These are phyloP conservation scores for Micrasema minimum DNA, from an alignment of 1,140 invertebrate genomes.

Conservation along the genomic window DNA sequence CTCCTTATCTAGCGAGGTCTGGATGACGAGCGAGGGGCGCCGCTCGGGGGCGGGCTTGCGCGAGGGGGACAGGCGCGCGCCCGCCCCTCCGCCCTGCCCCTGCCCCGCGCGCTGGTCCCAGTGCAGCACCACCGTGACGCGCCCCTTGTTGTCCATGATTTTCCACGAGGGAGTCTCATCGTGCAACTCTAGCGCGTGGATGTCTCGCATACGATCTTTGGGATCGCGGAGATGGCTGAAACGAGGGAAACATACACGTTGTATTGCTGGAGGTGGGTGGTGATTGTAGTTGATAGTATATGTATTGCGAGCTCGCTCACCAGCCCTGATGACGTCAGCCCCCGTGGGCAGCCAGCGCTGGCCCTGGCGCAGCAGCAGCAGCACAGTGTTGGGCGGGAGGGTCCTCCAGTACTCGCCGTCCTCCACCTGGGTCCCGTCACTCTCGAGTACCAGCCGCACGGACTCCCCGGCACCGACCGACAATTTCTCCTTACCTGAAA, in stretches of 20 bases:
- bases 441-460: slow-evolving; percentile 89
- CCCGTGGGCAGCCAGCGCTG: slow-evolving; percentile 92
- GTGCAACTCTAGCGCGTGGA: slow-evolving; percentile 91
- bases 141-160: slow-evolving; percentile 95
- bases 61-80: slow-evolving; percentile 71
- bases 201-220: slow-evolving; percentile 96
- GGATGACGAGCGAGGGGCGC: slow-evolving; percentile 77
- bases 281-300: too few species aligned
- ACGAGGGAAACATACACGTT: slow-evolving; percentile 32
- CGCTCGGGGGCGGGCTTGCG: slow-evolving; percentile 68
- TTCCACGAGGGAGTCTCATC: slow-evolving; percentile 96
- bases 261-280: too few species aligned
- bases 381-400: slow-evolving; percentile 88
- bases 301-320: slow-evolving; percentile 64
- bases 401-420: slow-evolving; percentile 94
- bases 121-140: slow-evolving; percentile 92
- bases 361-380: slow-evolving; percentile 85
- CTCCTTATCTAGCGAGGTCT: slow-evolving; percentile 80
- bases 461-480: slow-evolving; percentile 84
- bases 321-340: slow-evolving; percentile 91
- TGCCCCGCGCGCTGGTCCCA: slow-evolving; percentile 84
- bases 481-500: slow-evolving; percentile 86
- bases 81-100: slow-evolving; percentile 67
- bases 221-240: slow-evolving; percentile 93
- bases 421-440: slow-evolving; percentile 94